Evolutionary conservation across 2,797 vertebrate genomes (phyloP), one percentile per base, ranked within the genome.

Genomic region (Crossoptilon crossoptilon): DNA sequence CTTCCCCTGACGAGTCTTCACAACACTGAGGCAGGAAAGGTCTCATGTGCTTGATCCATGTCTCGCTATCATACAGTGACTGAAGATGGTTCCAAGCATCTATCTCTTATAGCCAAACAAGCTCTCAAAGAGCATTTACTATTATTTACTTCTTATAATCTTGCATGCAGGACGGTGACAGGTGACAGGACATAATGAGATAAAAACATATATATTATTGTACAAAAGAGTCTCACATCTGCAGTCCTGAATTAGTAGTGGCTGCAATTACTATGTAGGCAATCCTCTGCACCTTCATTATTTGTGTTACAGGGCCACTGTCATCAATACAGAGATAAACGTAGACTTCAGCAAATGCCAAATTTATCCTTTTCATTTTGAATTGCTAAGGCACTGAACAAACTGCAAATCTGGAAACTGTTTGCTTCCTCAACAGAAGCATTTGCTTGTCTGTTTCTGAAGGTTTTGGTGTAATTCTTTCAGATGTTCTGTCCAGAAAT

Each of bases 11-110:
- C 27, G 70, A 74, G 48, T 41, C 58, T 41, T 2, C 60, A 41
- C 69, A 41, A 10, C 0, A 0, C 48, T 23, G 27, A 87, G n/a
- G 18, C 41, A 46, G 62, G 63, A 69, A 31, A 8, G 43, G 21
- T 11, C 2, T 41, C 51, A 44, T 1, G 0, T 41, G 66, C 33
- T 24, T 55, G 35, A 17, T 72, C 44, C 22, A 2, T 17, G 62
- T 59, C 55, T 91, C 66, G 9, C 22, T 51, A n/a, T 18, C 68
- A 55, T 3, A 1, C 13, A 18, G 26, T 9, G 37, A 48, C 44
- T 88, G 53, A 53, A 84, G 51, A 14, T 76, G 51, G 11, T 72
- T 78, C 59, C 44, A 60, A 72, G 59, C 0, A 0, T 29, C 9
- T 43, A 21, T 29, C 21, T 27, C 21, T 18, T 33, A 6, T 26